Evolutionary conservation across 2,797 vertebrate genomes (phyloP), one percentile per base, ranked within the genome.

Genomic region (Falco columbarius): DNA sequence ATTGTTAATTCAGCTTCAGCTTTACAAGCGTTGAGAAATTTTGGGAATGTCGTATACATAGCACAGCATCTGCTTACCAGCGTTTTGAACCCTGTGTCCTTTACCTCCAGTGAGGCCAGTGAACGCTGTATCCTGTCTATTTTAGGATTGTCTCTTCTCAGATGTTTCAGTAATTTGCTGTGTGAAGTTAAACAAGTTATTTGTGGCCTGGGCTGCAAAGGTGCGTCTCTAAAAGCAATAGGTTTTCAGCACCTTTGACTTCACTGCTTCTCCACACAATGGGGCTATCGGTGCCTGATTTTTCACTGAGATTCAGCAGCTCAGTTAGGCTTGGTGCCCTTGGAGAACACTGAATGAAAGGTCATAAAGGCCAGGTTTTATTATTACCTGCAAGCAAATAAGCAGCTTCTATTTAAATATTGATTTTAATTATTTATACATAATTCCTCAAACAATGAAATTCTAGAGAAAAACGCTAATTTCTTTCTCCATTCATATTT

Each of bases 161-260:
- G 81, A 93, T 96, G 95, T 96, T 96, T 97, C 91, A 93, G 75
- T 91, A 90, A 97, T 96, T 92, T 92, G 95, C 92, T 95, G 83
- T 7, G 62, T 94, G 90, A 95, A 93, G 89, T 95, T 86, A 77
- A 96, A 82, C 24, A 24, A 82, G 90, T 77, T 96, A 85, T 90
- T 83, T 95, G 89, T 94, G 85, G 46, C 85, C 47, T 75, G 66
- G 66, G 7, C 46, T 47, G 52, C 87, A 88, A 74, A 95, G 85
- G 68, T 96, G 85, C 38, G 5, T 38, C 38, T 38, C 38, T 38
- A 38, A 38, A 38, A 38, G 38, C 38, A 5, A 38, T 38, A 38
- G 38, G 38, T 38, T 38, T 38, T 38, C 38, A 11, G 38, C 38
- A 38, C 38, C 38, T 38, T 38, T 38, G 21, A 68, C 22, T 73